These are phyloP conservation scores for Cebidichthys violaceus DNA, from an alignment of 2,113 vertebrate genomes.

Conservation along the genomic window DNA sequence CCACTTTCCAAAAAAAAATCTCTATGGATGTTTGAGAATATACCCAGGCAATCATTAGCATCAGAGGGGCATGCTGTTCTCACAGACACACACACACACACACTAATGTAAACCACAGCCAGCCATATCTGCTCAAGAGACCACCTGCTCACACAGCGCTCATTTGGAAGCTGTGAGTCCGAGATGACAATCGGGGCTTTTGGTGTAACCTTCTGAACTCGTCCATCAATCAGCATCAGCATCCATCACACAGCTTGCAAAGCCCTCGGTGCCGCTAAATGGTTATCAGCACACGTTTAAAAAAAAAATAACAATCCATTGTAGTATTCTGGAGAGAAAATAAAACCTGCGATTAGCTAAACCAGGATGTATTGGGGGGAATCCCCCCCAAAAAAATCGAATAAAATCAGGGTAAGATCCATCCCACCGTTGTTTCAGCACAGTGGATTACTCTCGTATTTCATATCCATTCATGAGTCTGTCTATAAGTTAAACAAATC, in stretches of 20 bases:
- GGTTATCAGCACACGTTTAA: constrained; percentile 13
- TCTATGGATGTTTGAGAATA: constrained; percentile 19
- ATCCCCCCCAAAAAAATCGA: background rate
- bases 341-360: background rate
- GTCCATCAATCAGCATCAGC: constrained; percentile 40
- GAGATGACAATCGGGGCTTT: constrained; percentile 16
- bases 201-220: constrained; percentile 33
- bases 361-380: constrained; percentile 2
- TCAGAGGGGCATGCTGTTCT: background rate
- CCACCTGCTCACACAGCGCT: background rate
- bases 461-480: background rate
- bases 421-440: constrained; percentile 3
- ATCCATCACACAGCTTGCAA: constrained; percentile 21
- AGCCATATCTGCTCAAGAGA: background rate
- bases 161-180: background rate
- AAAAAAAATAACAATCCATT: constrained; percentile 20
- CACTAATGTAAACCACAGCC: background rate
- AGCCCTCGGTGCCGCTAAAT: constrained; percentile 21
- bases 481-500: constrained; percentile 5
- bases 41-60: constrained; percentile 4
- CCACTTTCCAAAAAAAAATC: constrained; percentile 29
- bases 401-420: background rate
- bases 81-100: background rate
- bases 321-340: background rate
- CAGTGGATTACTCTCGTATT: background rate